phyloP scores from a whole-genome alignment of 2,113 vertebrate species.

The Chionodraco myersi region DNA sequence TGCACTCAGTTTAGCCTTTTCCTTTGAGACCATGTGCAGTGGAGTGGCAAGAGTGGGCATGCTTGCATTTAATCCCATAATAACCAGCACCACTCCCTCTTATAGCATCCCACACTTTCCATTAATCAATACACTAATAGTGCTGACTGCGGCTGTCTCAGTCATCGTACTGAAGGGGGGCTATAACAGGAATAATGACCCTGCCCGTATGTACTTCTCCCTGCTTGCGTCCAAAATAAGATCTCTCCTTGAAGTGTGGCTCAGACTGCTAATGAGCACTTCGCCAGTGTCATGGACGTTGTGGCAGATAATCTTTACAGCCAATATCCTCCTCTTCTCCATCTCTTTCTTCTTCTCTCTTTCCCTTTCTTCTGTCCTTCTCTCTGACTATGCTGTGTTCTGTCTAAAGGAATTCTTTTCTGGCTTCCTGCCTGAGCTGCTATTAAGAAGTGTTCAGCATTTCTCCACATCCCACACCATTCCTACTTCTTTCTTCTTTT shows the following conservation, averaged over 20 bases:
- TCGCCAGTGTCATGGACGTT: constrained; percentile 28
- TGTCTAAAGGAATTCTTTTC: constrained; percentile 55
- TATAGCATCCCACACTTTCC: too few species aligned
- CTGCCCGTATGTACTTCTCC: constrained; percentile 41
- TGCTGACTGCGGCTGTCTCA: constrained; percentile 73
- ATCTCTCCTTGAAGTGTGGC: constrained; percentile 79
- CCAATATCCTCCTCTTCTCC: constrained; percentile 23
- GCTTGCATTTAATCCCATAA: too few species aligned
- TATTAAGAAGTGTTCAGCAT: constrained; percentile 67
- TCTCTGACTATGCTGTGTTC: constrained; percentile 50
- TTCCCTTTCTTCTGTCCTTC: constrained; percentile 15
- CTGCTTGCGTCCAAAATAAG: constrained; percentile 72
- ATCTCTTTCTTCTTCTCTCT: constrained; percentile 4
- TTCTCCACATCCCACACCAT: constrained; percentile 54
- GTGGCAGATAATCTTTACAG: constrained; percentile 63
- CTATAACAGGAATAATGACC: constrained; percentile 64
- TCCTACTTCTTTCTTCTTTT: constrained; percentile 23
- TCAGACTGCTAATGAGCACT: constrained; percentile 78
- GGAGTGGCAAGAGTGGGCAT: too few species aligned
- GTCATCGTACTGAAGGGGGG: constrained; percentile 28
- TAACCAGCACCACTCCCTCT: too few species aligned
- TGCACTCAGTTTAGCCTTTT: too few species aligned
- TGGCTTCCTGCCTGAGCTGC: constrained; percentile 67
- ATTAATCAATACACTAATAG: constrained; percentile 80
- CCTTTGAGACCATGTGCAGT: too few species aligned